Evolutionary conservation across 2,797 vertebrate genomes (phyloP).

Genomic region (Rhabdophis nuchalis): DNA sequence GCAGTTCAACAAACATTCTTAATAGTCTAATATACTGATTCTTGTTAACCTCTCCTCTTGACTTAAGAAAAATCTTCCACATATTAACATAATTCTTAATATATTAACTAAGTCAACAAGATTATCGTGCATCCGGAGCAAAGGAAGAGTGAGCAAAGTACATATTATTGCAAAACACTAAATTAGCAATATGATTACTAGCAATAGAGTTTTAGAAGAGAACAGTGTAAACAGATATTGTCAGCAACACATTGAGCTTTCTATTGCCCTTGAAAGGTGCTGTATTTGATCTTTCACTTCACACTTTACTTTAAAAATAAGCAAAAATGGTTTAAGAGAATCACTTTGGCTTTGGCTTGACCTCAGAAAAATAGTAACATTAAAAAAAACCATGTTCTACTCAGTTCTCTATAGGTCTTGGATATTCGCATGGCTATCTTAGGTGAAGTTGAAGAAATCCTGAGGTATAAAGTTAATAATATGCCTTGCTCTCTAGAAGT

Average conservation of each 20-base stretch:
- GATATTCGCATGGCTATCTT: not conserved
- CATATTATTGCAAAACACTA: not conserved
- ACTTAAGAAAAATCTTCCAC: not conserved
- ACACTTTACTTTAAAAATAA: not conserved
- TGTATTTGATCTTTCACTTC: not conserved
- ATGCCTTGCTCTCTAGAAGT: not conserved
- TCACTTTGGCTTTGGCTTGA: not conserved
- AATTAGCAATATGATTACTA: not conserved
- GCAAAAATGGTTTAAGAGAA: not conserved
- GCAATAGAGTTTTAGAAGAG: not conserved
- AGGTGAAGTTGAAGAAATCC: not conserved
- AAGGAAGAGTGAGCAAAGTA: slow-evolving; percentile 15
- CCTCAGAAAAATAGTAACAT: not conserved
- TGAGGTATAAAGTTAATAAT: not conserved
- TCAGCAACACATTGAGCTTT: not conserved
- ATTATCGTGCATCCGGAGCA: not conserved
- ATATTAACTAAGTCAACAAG: slow-evolving; percentile 18
- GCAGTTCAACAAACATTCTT: not conserved
- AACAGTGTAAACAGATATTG: not conserved
- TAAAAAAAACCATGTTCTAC: not conserved
- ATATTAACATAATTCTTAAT: slow-evolving; percentile 11
- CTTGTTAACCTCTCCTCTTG: not conserved
- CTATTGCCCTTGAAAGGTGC: not conserved
- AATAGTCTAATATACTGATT: not conserved
- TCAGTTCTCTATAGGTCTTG: not conserved